Conservation (phyloP, 1,140 invertebrate species). For the Calliphora vicina region DNA sequence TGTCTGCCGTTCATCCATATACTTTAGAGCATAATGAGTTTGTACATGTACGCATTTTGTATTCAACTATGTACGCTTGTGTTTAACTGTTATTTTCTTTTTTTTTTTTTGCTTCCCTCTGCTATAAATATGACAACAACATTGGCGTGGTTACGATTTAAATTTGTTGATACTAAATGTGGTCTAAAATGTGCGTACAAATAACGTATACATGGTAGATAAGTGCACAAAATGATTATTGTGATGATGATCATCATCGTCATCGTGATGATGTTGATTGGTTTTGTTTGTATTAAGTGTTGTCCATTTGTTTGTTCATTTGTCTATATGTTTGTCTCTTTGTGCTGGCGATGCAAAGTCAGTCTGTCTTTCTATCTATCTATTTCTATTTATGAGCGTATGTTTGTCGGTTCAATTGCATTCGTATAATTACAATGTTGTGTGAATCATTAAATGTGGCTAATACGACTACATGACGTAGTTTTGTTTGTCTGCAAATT, state of each 20-base stretch:
- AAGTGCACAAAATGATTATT: not conserved
- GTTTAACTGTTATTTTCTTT: too few relatives aligned
- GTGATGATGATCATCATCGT: not conserved
- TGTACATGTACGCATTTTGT: not conserved
- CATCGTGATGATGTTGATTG: not conserved
- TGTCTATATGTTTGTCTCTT: not conserved
- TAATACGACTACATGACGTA: not conserved
- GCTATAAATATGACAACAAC: constrained; percentile 26
- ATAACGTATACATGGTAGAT: not conserved
- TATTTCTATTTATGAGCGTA: not conserved
- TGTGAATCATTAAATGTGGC: constrained; percentile 5
- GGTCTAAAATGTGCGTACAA: not conserved
- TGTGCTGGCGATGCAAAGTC: not conserved
- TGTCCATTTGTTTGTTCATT: not conserved
- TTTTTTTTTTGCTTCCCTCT: not conserved
- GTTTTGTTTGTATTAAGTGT: not conserved
- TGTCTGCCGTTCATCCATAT: too few relatives aligned
- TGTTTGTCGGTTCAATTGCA: not conserved
- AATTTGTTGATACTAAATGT: constrained; percentile 28
- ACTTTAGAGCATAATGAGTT: not conserved
- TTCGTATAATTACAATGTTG: not conserved
- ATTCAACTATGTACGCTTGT: not conserved
- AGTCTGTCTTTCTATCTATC: not conserved
- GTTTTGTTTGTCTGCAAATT: not conserved
- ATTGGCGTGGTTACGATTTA: constrained; percentile 24